Evolutionary conservation across 2,113 vertebrate species (phyloP), one percentile per base, ranked within the genome.

Genomic region (Symphodus melops): DNA sequence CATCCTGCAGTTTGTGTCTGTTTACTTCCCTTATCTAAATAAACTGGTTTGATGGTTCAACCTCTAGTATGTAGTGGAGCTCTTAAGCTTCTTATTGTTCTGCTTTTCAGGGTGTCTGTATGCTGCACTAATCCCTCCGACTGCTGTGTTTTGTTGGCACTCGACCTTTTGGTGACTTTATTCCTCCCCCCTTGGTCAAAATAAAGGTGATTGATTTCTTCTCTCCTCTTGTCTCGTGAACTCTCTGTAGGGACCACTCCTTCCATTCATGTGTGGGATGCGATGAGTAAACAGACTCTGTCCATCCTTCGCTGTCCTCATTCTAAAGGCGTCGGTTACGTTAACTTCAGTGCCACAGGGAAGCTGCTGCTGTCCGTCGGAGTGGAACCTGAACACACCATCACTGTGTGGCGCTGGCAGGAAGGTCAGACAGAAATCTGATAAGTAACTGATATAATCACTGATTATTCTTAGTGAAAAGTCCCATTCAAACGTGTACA

Each of bases 401-500:
- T 99, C 93, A 98, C 96, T 0, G 95, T 99, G 56, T 99, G 98
- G 98, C 93, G 97, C 66, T 99, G 98, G 98, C 98, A 99, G 49
- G 98, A 99, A 96, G 98, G 98, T 99, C 19, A 39, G 1, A 53
- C 1, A 1, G 3, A 17, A 1, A 9, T 16, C 61, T 58, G 12
- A 57, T 13, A 23, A 54, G 5, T 16, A 33, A 19, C 25, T 57
- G 25, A n/a, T 37, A 10, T 19, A 59, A 13, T 57, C 17, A 56
- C 3, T 41, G 61, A 54, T n/a, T n/a, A 23, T 16, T 65, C 12
- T 52, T 0, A 13, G 16, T 16, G 28, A 20, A 5, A 52, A 12
- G 10, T 14, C 42, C 13, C 13, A 44, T 44, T 44, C 42, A 44
- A 14, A 14, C 3, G 28, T 33, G 28, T 44, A 14, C 2, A 44